Percentiles rank a stretch among this genome's conserved stretches.
These are phyloP conservation scores for Drosophila acutilabella DNA, from an alignment of 2,888 invertebrate species.

Conservation along the genomic window DNA sequence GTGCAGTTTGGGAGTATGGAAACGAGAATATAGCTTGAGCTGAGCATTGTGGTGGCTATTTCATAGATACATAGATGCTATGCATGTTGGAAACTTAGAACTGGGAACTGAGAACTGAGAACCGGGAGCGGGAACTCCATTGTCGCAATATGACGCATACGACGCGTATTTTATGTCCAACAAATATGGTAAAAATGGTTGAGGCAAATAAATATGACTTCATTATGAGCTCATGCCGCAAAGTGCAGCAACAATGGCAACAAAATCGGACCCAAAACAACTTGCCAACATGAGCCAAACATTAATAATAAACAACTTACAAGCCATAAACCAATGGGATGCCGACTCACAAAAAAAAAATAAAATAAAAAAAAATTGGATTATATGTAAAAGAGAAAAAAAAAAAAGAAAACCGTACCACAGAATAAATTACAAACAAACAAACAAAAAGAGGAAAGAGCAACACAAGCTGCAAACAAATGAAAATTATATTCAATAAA, in stretches of 20 bases:
- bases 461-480: conserved; percentile 38
- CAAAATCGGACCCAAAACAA: conserved; percentile 39
- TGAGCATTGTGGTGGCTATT: conserved; percentile 3
- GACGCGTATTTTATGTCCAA: conserved; percentile 60
- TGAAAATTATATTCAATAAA: conserved; percentile 27
- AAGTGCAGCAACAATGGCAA: conserved; percentile 48
- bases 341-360: conserved; percentile 31
- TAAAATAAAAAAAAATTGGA: background rate
- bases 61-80: conserved; percentile 18
- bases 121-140: conserved; percentile 14
- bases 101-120: background rate
- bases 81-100: background rate
- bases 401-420: conserved; percentile 29
- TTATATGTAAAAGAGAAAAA: background rate
- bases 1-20: conserved; percentile 36
- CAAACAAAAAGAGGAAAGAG: conserved; percentile 26
- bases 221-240: conserved; percentile 72
- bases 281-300: conserved; percentile 69
- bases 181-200: conserved; percentile 53
- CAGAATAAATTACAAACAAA: conserved; percentile 61
- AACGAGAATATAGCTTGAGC: conserved; percentile 3
- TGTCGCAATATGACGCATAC: conserved; percentile 70
- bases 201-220: conserved; percentile 66
- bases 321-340: conserved; percentile 80
- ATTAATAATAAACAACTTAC: conserved; percentile 81